phyloP scores from a whole-genome alignment of 2,888 invertebrate genomes.

The Leucania comma region DNA sequence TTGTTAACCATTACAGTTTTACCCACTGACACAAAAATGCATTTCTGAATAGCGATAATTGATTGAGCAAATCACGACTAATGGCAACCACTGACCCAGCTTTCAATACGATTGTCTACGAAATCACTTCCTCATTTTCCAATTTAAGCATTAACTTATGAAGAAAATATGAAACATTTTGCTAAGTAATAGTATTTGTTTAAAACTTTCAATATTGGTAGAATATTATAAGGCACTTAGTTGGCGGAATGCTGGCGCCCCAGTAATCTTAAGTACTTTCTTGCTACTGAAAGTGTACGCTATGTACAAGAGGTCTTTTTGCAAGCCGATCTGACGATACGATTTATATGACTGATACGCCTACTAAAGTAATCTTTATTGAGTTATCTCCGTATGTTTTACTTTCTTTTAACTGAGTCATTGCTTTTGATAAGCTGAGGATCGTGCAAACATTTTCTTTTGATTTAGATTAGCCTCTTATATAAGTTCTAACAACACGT shows the following conservation, averaged over 20 bases:
- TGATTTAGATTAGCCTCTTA: conserved; percentile 2
- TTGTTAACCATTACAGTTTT: conserved; percentile 64
- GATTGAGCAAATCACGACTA: conserved; percentile 70
- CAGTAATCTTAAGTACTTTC: conserved; percentile 58
- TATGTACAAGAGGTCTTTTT: conserved; percentile 30
- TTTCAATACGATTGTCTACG: conserved; percentile 71
- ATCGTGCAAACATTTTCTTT: conserved; percentile 6
- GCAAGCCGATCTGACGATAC: conserved; percentile 34
- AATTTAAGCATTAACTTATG: conserved; percentile 63
- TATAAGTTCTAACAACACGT: neutral
- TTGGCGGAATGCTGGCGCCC: conserved; percentile 53
- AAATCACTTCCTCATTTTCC: conserved; percentile 70
- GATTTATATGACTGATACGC: conserved; percentile 55
- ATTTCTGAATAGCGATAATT: conserved; percentile 70
- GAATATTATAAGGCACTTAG: conserved; percentile 51
- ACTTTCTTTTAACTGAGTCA: conserved; percentile 51
- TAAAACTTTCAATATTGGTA: conserved; percentile 58
- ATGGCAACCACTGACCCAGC: conserved; percentile 67
- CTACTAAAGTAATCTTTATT: conserved; percentile 37
- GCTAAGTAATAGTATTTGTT: conserved; percentile 48
- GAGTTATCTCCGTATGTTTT: conserved; percentile 40
- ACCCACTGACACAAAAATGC: conserved; percentile 70
- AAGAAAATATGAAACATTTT: conserved; percentile 61
- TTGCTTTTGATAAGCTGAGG: conserved; percentile 34
- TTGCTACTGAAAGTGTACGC: conserved; percentile 53